Base-by-base conservation (phyloP, 2,113 vertebrate genomes). In the Mustela lutreola region DNA sequence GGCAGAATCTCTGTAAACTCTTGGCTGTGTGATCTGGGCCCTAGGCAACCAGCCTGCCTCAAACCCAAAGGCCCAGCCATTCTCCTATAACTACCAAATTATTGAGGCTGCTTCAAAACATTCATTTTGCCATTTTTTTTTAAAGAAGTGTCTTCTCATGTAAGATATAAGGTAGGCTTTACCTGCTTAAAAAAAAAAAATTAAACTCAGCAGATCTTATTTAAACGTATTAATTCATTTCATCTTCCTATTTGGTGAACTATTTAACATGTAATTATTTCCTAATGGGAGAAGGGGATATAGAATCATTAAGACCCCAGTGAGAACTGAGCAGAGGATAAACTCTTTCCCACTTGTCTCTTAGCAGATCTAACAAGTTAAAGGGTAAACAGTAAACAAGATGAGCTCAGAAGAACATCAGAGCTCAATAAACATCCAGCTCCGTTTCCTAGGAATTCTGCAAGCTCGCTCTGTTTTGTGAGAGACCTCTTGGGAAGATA, bases 101-200 rank as follows among this genome's bases (percentile, higher is more conserved):
- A 76, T 21, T 42, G 33, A 89, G 48, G 14, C 42, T 62, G 16
- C 36, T 88, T 80, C 79, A 28, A 80, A 78, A 86, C 78, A 33
- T 14, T 80, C 16, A 5, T 15, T 24, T 63, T 62, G 76, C 84
- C 21, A 3, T 15, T 24, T 63, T 62, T 81, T 81, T 87, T 73
- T 28, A 10, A 79, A 53, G 31, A 94, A 83, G 11, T 2, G 1
- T 58, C 60, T 21, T 14, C 26, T 31, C 42, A 76, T 84, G 76
- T 63, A 79, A 97, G 86, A 94, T 11, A 86, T 67, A 80, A 86
- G 45, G 48, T 60, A 67, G 45, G 0, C 15, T 95, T 90, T 83
- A 12, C 33, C 80, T 87, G 33, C n/a, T 80, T 48, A 75, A 67
- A 70, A 4, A 53, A 39, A 50, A 53, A 81, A 48, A 78, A 31